Conservation (phyloP, 1,140 invertebrate species). For the Diplogasteroides magnus region DNA sequence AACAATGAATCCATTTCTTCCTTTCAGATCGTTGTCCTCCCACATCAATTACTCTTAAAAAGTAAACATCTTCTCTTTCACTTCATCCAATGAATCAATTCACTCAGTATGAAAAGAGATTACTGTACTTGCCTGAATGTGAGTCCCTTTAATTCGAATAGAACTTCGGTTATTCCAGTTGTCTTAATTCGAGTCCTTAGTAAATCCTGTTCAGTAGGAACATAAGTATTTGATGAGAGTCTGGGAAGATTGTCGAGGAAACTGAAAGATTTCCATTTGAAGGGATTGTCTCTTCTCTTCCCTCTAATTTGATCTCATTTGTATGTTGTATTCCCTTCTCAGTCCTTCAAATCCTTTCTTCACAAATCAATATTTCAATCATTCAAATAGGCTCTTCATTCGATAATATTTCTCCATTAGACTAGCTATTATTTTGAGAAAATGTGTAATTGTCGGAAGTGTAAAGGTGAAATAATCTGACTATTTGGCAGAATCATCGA, state of each 20-base stretch:
- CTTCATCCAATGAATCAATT: background rate
- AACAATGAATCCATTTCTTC: constrained; percentile 70
- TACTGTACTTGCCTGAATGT: constrained; percentile 43
- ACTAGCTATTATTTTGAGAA: no score
- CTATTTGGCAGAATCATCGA: constrained; percentile 72
- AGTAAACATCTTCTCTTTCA: background rate
- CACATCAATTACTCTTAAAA: constrained; percentile 55
- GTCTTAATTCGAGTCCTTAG: constrained; percentile 52
- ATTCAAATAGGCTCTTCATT: no score
- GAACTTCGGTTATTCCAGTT: constrained; percentile 54
- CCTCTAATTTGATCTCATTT: no score
- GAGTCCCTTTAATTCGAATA: constrained; percentile 53
- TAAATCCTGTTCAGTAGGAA: constrained; percentile 53
- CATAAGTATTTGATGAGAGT: constrained; percentile 43
- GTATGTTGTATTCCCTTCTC: no score
- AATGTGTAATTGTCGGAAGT: constrained; percentile 5
- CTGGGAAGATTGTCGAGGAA: constrained; percentile 52
- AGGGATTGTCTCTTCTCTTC: no score
- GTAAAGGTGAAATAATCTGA: constrained; percentile 43
- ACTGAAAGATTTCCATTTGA: constrained; percentile 33
- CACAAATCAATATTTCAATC: no score
- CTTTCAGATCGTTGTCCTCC: constrained; percentile 73
- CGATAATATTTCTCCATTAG: no score
- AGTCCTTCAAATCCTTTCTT: no score
- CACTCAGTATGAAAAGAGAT: background rate